Evolutionary conservation across 1,140 invertebrate species (phyloP).

Genomic region (Drosophila hydei): DNA sequence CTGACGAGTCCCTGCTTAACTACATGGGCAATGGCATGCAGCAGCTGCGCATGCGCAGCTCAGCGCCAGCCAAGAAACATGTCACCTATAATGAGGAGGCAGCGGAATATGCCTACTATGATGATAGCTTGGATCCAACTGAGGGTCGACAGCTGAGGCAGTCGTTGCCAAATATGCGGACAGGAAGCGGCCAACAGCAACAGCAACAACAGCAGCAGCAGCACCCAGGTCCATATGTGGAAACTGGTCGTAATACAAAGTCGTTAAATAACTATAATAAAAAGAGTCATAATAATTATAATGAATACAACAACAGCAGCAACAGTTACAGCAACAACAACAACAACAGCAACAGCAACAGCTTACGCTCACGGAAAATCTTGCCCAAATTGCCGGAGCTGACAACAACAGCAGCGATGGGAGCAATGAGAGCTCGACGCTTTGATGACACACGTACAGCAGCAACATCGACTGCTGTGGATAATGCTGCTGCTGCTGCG

Average conservation of each 20-base stretch:
- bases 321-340: background rate
- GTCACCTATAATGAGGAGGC: slow-evolving; percentile 75
- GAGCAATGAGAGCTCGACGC: slow-evolving; percentile 27
- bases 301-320: slow-evolving; percentile 34
- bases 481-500: slow-evolving; percentile 4
- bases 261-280: slow-evolving; percentile 77
- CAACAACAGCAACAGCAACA: slow-evolving; percentile 16
- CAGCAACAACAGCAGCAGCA: slow-evolving; percentile 42
- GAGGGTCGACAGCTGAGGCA: slow-evolving; percentile 29
- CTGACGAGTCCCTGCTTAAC: slow-evolving; percentile 36
- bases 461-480: slow-evolving; percentile 41
- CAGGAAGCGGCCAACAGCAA: slow-evolving; percentile 66
- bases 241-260: slow-evolving; percentile 68
- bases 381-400: slow-evolving; percentile 73
- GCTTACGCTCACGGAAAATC: slow-evolving; percentile 52
- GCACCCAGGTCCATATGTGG: slow-evolving; percentile 60
- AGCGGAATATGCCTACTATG: slow-evolving; percentile 67
- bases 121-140: slow-evolving; percentile 33
- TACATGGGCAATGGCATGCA: slow-evolving; percentile 57
- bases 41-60: slow-evolving; percentile 55
- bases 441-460: slow-evolving; percentile 47
- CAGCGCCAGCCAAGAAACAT: slow-evolving; percentile 65
- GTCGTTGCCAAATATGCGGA: slow-evolving; percentile 68
- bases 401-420: slow-evolving; percentile 17
- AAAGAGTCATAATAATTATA: slow-evolving; percentile 57